Conservation (phyloP, 2,113 vertebrate genomes). For the Phasianus colchicus region DNA sequence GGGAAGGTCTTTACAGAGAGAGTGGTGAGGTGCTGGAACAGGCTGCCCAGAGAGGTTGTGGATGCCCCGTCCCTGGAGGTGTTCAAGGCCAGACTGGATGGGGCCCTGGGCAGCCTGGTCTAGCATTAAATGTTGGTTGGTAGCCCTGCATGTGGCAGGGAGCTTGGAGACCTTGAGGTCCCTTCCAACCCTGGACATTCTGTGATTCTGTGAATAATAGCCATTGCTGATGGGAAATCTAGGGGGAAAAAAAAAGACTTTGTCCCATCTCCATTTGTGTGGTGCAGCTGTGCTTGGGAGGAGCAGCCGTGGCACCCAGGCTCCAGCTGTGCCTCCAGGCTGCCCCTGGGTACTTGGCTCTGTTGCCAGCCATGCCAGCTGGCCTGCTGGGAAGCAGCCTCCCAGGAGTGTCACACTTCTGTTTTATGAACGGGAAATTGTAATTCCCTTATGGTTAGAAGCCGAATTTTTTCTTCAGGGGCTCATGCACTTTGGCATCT, state of each 20-base stretch:
- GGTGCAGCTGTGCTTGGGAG: background rate
- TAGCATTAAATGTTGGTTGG: too few species aligned
- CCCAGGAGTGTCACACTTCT: background rate
- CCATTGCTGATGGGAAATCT: background rate
- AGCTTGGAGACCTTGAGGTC: too few species aligned
- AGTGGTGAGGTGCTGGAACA: too few species aligned
- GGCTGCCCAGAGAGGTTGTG: too few species aligned
- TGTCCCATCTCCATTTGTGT: background rate
- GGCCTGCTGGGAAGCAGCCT: background rate
- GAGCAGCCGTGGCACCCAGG: background rate
- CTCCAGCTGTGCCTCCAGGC: background rate
- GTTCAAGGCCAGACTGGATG: too few species aligned
- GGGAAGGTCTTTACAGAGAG: too few species aligned
- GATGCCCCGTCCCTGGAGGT: too few species aligned
- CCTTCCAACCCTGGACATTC: too few species aligned
- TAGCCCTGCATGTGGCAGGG: too few species aligned
- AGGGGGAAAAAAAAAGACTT: background rate
- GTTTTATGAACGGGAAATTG: background rate
- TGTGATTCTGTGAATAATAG: background rate
- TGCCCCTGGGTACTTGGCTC: background rate
- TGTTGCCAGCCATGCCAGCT: background rate
- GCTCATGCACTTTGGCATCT: background rate
- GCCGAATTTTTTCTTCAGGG: background rate
- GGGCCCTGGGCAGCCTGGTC: too few species aligned
- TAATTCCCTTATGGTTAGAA: background rate